A percentile compares a stretch with the other conserved stretches of the same genome.
Conservation (phyloP, 2,797 vertebrate species). For the Aotus griseimembra region DNA sequence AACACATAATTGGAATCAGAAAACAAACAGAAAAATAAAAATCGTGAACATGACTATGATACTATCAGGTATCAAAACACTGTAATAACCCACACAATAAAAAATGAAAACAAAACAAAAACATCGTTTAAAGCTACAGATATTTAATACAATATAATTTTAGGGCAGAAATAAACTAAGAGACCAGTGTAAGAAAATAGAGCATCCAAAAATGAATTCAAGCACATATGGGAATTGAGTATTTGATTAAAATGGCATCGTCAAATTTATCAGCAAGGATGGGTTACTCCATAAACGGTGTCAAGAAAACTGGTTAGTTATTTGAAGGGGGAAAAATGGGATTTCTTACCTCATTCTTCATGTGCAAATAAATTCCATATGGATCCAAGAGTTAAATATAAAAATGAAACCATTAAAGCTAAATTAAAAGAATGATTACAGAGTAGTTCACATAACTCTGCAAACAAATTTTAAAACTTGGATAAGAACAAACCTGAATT, state of each 20-base stretch:
- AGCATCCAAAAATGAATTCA: neutral
- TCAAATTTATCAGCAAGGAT: neutral
- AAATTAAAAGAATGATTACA: neutral
- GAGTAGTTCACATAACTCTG: neutral
- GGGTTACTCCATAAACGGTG: neutral
- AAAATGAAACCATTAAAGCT: neutral
- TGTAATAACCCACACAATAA: neutral
- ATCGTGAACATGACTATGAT: neutral
- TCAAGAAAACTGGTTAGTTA: neutral
- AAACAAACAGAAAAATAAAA: neutral
- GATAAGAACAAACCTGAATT: neutral
- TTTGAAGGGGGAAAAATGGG: neutral
- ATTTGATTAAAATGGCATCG: neutral
- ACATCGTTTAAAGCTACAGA: neutral
- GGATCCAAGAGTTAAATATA: neutral
- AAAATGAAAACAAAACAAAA: neutral
- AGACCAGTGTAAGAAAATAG: neutral
- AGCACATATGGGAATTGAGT: neutral
- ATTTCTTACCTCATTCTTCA: neutral
- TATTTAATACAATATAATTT: neutral
- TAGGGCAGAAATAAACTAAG: neutral
- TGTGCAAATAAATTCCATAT: neutral
- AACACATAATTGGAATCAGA: neutral
- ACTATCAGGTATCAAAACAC: neutral
- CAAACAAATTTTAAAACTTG: neutral